Base-by-base conservation (phyloP, 2,888 invertebrate species). In the Andrena haemorrhoa region DNA sequence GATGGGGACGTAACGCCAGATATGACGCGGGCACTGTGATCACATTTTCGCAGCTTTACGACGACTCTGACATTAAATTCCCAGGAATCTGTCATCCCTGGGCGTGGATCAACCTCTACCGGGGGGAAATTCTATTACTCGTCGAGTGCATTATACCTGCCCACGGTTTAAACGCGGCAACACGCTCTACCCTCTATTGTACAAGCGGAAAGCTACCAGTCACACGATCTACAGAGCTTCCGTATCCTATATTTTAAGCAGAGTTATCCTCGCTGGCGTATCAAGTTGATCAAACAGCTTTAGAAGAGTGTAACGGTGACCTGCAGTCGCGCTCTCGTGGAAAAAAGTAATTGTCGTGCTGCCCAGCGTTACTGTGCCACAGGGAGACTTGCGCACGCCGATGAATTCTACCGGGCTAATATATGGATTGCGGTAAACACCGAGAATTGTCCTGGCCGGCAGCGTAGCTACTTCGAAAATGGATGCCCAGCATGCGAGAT, bases 1-100 rank as follows among this genome's bases (percentile, higher is more conserved):
- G 74, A 82, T 82, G 69, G 68, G 41, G 61, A 64, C 33, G 33
- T 76, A 79, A 71, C 73, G 56, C 73, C 73, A 16, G 60, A 63
- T 64, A 64, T 71, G 75, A 71, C 58, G 51, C 64, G 53, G 63
- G 33, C 68, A 79, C 71, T 23, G 56, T 56, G 61, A 72, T 58
- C 65, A 49, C 41, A 16, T 60, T 20, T 29, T 29, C 29, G 29
- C 41, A 47, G 53, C 69, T 74, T 56, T 69, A 51, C 53, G 20
- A 33, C 56, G 23, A 53, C 58, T 66, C 29, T 47, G 41, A 20
- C 61, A 63, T 63, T 63, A 63, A 72, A 53, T 51, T 63, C 63
- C 5, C 12, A 12, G 26, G 20, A 23, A 56, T 56, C 23, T 56
- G 23, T 23, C 53, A 53, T 56, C 56, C 26, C 23, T 26, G 41